Evolutionary conservation across 2,888 invertebrate species (phyloP), one percentile per base, ranked within the genome.

Genomic region (Lasius platythorax): DNA sequence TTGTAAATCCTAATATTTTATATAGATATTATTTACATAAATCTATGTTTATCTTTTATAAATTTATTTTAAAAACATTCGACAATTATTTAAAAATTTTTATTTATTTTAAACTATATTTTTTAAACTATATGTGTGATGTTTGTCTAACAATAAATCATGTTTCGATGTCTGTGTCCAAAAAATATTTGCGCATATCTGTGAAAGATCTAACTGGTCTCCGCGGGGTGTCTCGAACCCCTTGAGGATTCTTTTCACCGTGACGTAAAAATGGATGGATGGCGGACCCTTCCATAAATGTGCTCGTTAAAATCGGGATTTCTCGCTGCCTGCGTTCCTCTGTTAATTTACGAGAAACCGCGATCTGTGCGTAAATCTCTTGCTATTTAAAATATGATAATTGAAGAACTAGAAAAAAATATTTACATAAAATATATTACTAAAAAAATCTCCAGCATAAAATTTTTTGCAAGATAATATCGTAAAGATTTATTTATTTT

Each of bases 121-220:
- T 23, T 37, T 9, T 9, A 3, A 64, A 78, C 18, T 43, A n/a
- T 18, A 50, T 43, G 1, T 56, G n/a, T 3, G 23, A 78, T 58
- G 23, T 37, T 53, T 12, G 3, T 53, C 30, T 68, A 23, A 58
- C 3, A 37, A 37, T 23, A 23, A 23, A 56, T 67, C 12, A 37
- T 56, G 68, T 30, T 63, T 23, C 33, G 2, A 58, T 70, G 43
- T 68, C 5, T 78, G 43, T 58, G 18, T 68, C 15, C 58, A 78
- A 68, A 68, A 78, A 78, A 78, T 78, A 78, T 78, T 78, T 78
- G 70, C 56, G 5, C 70, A 78, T 78, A 78, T 78, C 78, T 78
- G 78, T 78, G 70, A 68, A 78, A 78, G 68, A 78, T 43, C 56
- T 78, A 33, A 46, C 70, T 68, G 70, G 68, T 78, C 70, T 58